phyloP scores from a whole-genome alignment of 2,797 vertebrate species.

The Picus viridis region DNA sequence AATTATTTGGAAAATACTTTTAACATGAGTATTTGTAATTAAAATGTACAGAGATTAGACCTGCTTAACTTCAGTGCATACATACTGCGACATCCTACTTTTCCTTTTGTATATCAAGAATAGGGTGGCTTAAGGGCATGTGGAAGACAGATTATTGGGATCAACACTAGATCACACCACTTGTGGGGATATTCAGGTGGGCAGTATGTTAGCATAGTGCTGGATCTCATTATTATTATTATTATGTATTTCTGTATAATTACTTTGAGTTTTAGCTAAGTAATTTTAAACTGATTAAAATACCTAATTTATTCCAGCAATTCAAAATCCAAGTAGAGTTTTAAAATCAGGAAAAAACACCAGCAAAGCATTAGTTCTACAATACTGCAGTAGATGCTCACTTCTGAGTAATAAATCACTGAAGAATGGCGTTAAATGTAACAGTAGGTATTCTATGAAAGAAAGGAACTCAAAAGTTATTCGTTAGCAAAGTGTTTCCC shows the following conservation, averaged over 20 bases:
- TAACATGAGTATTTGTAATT: conserved; percentile 42
- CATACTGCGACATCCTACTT: neutral
- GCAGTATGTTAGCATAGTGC: neutral
- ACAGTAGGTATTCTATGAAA: neutral
- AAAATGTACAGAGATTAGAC: conserved; percentile 27
- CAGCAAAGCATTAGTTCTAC: neutral
- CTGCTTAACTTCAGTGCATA: conserved; percentile 42
- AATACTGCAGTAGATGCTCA: neutral
- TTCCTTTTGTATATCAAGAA: neutral
- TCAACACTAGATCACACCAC: neutral
- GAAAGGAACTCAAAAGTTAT: neutral
- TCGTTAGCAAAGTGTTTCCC: neutral
- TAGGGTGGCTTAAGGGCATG: neutral
- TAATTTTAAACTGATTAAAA: neutral
- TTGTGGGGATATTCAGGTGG: neutral
- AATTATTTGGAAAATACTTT: conserved; percentile 65
- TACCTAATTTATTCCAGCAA: neutral
- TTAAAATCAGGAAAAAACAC: neutral
- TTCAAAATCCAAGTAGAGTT: neutral
- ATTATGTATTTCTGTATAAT: neutral
- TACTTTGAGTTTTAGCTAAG: neutral
- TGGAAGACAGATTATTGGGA: neutral
- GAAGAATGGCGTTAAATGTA: neutral
- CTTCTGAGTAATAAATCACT: neutral
- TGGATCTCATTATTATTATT: neutral